A percentile compares a stretch with the other conserved stretches of the same genome.
phyloP scores from a whole-genome alignment of 2,113 vertebrate species.

The Abramis brama region DNA sequence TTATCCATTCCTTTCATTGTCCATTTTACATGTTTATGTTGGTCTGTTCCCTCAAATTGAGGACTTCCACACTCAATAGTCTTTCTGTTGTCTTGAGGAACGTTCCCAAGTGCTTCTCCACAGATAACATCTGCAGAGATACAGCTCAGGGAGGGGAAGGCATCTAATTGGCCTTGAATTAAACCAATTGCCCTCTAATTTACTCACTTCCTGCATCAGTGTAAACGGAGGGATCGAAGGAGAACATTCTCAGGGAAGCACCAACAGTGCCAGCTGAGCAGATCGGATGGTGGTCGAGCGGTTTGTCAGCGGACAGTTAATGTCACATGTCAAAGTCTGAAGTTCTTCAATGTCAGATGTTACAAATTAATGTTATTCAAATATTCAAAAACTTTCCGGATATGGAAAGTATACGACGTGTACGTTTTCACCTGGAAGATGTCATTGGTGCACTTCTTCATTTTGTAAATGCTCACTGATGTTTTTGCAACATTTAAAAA shows the following conservation, averaged over 20 bases:
- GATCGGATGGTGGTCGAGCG: background rate
- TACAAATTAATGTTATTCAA: background rate
- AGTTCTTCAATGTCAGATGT: background rate
- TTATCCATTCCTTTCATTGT: conserved; percentile 1
- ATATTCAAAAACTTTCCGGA: no score
- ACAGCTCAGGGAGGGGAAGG: conserved; percentile 64
- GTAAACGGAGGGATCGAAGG: conserved; percentile 54
- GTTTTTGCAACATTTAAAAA: background rate
- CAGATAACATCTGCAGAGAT: conserved; percentile 68
- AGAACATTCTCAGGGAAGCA: conserved; percentile 55
- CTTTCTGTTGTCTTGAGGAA: conserved; percentile 43
- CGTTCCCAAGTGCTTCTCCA: conserved; percentile 51
- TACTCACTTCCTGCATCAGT: conserved; percentile 71
- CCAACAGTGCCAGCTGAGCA: conserved; percentile 58
- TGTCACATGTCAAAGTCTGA: background rate
- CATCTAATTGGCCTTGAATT: conserved; percentile 73
- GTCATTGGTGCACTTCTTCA: background rate
- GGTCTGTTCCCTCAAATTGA: conserved; percentile 37
- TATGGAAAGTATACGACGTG: background rate
- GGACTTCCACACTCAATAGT: conserved; percentile 32
- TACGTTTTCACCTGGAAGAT: background rate
- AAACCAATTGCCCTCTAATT: conserved; percentile 71
- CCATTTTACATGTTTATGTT: conserved; percentile 6
- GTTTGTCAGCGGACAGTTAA: background rate
- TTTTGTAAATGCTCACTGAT: conserved; percentile 3